Evolutionary conservation across 1,140 invertebrate species (phyloP), one percentile per base, ranked within the genome.

Genomic region (Acyrthosiphon pisum): DNA sequence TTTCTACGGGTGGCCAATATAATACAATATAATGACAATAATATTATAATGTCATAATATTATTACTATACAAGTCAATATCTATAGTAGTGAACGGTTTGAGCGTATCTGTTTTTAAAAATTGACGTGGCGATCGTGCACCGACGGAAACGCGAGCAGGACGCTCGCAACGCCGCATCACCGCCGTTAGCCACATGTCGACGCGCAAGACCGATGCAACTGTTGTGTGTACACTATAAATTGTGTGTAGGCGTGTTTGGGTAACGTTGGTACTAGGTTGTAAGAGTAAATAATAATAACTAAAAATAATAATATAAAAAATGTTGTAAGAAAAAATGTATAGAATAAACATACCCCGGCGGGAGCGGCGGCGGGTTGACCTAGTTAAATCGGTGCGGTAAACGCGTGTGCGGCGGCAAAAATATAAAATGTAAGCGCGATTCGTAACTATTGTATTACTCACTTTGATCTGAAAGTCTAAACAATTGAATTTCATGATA

Each of bases 401-500:
- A 76, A n/a, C 30, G 30, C 14, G 14, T 76, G 14, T 35, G 11
- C 14, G 60, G 60, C 60, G 30, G 60, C 14, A 76, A 76, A 76
- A 76, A 76, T 14, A 20, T 6, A 76, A 76, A n/a, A 76, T 35
- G 60, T 76, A n/a, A 14, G 30, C 11, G 44, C 26, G 26, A 44
- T 26, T 44, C 41, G 23, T 48, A 7, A 37, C 14, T 76, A n/a
- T 37, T 30, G 14, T 87, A 37, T n/a, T 46, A 89, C 88, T 89
- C 88, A 89, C 88, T 89, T 89, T 68, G 30, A 56, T 30, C 23
- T 48, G 89, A 44, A 90, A 68, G 53, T 90, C 56, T 68, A 56
- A 23, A 68, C 41, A 68, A n/a, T 44, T 90, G 37, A n/a, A 68
- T 90, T 90, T 90, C 88, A 89, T 89, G 26, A 53, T 53, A 53